Conservation (phyloP, 2,888 invertebrate species). For the Acrocyrtus sp. region DNA sequence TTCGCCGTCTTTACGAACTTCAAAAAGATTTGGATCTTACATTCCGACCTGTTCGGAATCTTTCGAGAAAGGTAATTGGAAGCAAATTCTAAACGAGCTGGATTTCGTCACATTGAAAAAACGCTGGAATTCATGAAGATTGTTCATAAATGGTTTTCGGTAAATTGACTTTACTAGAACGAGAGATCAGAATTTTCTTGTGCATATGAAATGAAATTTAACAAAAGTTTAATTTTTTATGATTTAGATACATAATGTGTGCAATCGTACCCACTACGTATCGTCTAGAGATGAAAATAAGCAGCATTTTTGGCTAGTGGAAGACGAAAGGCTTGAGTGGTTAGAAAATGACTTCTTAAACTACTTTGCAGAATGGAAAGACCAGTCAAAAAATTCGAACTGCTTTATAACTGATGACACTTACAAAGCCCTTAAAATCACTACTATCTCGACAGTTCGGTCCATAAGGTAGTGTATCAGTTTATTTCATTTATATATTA, state of each 20-base stretch:
- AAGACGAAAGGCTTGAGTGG: slow-evolving; percentile 27
- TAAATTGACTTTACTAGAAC: too few species aligned
- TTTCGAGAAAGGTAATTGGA: slow-evolving; percentile 42
- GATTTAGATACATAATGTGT: slow-evolving; percentile 25
- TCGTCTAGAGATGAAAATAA: slow-evolving; percentile 4
- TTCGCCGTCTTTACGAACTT: slow-evolving; percentile 20
- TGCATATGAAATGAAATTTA: too few species aligned
- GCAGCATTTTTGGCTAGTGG: slow-evolving; percentile 11
- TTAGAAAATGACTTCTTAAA: slow-evolving; percentile 25
- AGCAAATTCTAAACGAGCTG: slow-evolving; percentile 48
- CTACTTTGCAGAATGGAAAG: slow-evolving; percentile 32
- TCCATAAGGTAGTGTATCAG: slow-evolving; percentile 9
- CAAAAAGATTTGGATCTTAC: slow-evolving; percentile 10
- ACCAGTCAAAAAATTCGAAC: not conserved
- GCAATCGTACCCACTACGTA: slow-evolving; percentile 17
- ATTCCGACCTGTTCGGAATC: slow-evolving; percentile 30
- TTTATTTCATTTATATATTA: not conserved
- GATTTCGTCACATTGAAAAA: slow-evolving; percentile 9
- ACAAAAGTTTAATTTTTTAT: too few species aligned
- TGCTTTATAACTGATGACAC: slow-evolving; percentile 32
- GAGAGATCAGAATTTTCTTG: too few species aligned
- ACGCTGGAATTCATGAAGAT: slow-evolving; percentile 35
- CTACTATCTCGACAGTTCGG: slow-evolving; percentile 19
- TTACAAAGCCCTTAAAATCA: slow-evolving; percentile 24
- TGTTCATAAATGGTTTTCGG: slow-evolving; percentile 35